Evolutionary conservation across 2,888 invertebrate genomes (phyloP), one percentile per base, ranked within the genome.

Genomic region (Proisotoma minuta): DNA sequence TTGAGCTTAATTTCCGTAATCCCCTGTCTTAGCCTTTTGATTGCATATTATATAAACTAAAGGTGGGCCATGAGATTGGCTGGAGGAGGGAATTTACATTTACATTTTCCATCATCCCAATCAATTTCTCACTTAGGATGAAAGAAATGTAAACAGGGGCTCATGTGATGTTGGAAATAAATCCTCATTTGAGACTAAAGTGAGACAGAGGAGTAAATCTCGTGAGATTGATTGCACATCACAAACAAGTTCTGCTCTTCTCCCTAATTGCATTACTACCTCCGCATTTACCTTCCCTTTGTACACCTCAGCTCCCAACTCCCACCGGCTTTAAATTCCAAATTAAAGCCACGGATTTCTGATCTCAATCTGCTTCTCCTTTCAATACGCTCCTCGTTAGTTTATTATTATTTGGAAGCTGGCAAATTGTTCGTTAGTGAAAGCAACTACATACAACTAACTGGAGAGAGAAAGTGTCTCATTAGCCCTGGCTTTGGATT

Each of bases 151-250:
- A n/a, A n/a, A n/a, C n/a, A n/a, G n/a, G n/a, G n/a, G n/a, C n/a
- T n/a, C n/a, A n/a, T n/a, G n/a, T n/a, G n/a, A n/a, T n/a, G n/a
- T 43, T 43, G 18, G 43, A 43, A 43, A 43, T 43, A 43, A 43
- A 43, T 43, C 43, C 43, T 43, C 43, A 43, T 43, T 43, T 43
- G 43, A 43, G 43, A 43, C 43, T 43, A 20, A 12, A 43, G 43
- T 43, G 43, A 43, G 43, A 43, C 43, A 43, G 43, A 15, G 20
- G 43, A 43, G 43, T 43, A 43, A 43, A 43, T 43, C 43, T 43
- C 43, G 18, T 20, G 43, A 43, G 43, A 43, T 43, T 43, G 43
- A 43, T 43, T 43, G 43, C 43, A 12, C 43, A n/a, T 43, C 34
- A 43, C 10, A 43, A 43, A n/a, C 20, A n/a, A 20, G 5, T 8